Evolutionary conservation across 2,113 vertebrate genomes (phyloP).

Genomic region (Tychaedon coryphoeus): DNA sequence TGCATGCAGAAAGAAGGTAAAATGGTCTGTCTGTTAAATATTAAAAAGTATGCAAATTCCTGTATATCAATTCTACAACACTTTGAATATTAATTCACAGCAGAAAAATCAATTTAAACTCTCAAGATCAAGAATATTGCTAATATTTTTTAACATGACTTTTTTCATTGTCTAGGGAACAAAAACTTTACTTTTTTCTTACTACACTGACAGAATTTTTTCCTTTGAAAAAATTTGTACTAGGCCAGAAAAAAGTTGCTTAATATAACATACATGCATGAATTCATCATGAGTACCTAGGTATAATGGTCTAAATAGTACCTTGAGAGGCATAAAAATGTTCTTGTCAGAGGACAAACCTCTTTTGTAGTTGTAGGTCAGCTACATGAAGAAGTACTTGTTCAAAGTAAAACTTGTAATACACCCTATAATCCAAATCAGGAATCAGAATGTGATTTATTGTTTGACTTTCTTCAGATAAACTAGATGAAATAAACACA

Average conservation of each 20-base stretch:
- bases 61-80: neutral
- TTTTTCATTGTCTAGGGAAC: neutral
- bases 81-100: neutral
- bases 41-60: neutral
- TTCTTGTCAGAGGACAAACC: neutral
- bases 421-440: neutral
- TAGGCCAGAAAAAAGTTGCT: neutral
- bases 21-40: neutral
- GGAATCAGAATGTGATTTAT: neutral
- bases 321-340: neutral
- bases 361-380: neutral
- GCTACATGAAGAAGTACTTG: neutral
- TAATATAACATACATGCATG: neutral
- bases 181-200: neutral
- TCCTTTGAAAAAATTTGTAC: neutral
- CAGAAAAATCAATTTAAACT: neutral
- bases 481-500: neutral
- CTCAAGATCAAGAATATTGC: neutral
- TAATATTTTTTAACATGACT: neutral
- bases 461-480: neutral
- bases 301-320: neutral
- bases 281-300: neutral
- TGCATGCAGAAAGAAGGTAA: neutral
- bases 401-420: neutral
- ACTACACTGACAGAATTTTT: neutral